These are phyloP conservation scores for Peromyscus aztecus DNA, from an alignment of 2,797 vertebrate species.

Conservation along the genomic window DNA sequence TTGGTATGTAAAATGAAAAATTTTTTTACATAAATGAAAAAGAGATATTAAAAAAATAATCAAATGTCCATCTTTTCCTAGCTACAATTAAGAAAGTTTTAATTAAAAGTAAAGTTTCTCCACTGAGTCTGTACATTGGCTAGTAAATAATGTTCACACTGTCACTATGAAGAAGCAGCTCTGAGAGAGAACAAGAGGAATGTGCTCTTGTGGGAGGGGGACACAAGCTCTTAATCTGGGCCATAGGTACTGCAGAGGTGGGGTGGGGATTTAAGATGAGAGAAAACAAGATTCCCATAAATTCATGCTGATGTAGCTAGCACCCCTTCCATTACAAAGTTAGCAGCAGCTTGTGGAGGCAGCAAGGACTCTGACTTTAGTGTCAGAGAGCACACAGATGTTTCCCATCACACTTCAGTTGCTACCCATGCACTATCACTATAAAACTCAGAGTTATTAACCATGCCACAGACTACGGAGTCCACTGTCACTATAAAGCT, in stretches of 20 bases:
- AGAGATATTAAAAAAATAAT: background rate
- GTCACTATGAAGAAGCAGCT: background rate
- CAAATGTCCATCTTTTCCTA: background rate
- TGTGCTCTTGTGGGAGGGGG: background rate
- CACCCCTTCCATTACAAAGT: background rate
- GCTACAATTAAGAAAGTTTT: background rate
- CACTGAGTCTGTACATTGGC: background rate
- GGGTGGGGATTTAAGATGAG: background rate
- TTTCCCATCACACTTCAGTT: background rate
- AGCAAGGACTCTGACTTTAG: background rate
- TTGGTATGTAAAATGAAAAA: too few relatives aligned
- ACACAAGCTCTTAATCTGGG: background rate
- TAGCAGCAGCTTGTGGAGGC: background rate
- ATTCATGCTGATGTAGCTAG: background rate
- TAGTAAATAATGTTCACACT: background rate
- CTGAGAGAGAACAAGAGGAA: background rate
- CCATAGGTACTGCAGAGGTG: too few relatives aligned
- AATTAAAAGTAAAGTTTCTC: constrained; percentile 46
- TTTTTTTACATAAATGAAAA: too few relatives aligned
- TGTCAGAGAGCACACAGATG: background rate
- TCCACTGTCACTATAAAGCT: background rate
- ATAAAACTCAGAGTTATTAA: background rate
- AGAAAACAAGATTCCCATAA: background rate
- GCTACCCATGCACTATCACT: background rate
- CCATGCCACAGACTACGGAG: background rate